Percentiles rank a stretch among this genome's conserved stretches.
Evolutionary conservation across 2,888 invertebrate genomes (phyloP).

Genomic region (Xylota segnis): DNA sequence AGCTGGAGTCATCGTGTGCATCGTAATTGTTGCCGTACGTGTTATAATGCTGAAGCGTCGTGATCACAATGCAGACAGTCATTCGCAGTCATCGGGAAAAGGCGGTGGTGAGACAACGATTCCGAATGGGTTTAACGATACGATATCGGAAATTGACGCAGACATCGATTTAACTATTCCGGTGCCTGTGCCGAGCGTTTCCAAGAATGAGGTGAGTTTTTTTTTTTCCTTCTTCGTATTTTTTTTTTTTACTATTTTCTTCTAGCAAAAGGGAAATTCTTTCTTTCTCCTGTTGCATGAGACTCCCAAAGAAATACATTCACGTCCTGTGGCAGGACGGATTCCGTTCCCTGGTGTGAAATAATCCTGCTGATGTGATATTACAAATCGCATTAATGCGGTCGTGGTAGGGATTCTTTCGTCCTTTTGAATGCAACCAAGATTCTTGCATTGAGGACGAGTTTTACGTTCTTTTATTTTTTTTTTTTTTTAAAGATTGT

Average conservation of each 20-base stretch:
- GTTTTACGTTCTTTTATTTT: constrained; percentile 16
- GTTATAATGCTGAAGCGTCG: constrained; percentile 89
- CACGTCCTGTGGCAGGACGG: constrained; percentile 51
- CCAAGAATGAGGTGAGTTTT: constrained; percentile 83
- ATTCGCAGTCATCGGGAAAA: constrained; percentile 86
- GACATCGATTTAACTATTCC: constrained; percentile 88
- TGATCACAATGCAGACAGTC: constrained; percentile 85
- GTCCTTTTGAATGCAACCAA: constrained; percentile 50
- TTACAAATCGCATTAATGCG: constrained; percentile 75
- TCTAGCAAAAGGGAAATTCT: constrained; percentile 24
- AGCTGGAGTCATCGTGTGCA: constrained; percentile 89
- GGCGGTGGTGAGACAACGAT: constrained; percentile 88
- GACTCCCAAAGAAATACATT: constrained; percentile 49
- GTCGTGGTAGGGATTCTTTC: constrained; percentile 49
- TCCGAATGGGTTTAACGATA: constrained; percentile 92
- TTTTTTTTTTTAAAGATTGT: not conserved
- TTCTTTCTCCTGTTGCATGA: constrained; percentile 50
- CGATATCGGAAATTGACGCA: constrained; percentile 93
- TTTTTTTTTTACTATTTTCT: constrained; percentile 27
- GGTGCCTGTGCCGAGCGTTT: constrained; percentile 85
- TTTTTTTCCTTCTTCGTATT: constrained; percentile 21
- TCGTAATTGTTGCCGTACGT: constrained; percentile 89
- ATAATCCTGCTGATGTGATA: constrained; percentile 71
- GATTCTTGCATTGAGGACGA: constrained; percentile 26
- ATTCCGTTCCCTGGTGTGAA: constrained; percentile 61